These are phyloP conservation scores for Dasysyrphus tricinctus DNA, from an alignment of 2,888 invertebrate species.

Conservation along the genomic window DNA sequence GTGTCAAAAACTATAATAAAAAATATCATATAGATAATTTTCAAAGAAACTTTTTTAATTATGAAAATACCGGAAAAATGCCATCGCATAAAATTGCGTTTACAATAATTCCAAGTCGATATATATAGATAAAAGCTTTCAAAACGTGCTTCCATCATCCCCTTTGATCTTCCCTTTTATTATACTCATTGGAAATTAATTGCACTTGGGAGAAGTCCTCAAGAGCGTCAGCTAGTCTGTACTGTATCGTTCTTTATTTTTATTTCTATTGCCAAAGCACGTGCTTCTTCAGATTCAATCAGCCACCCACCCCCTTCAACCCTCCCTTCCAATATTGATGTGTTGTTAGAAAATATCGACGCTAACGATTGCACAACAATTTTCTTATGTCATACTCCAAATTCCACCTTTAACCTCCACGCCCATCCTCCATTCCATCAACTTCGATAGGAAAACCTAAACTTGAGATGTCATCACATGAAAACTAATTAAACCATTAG, in stretches of 20 bases:
- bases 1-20: no score
- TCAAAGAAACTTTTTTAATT: background rate
- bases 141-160: background rate
- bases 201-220: conserved; percentile 22
- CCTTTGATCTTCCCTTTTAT: no score
- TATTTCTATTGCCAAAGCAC: conserved; percentile 24
- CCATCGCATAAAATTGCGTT: background rate
- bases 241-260: background rate
- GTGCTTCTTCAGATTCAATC: conserved; percentile 57
- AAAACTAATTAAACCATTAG: conserved; percentile 73
- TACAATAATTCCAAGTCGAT: background rate
- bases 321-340: background rate
- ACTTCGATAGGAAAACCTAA: conserved; percentile 14
- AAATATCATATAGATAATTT: no score
- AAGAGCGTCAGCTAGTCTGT: background rate
- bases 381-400: conserved; percentile 35
- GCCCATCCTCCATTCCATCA: background rate
- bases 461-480: conserved; percentile 71
- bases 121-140: background rate
- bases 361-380: conserved; percentile 36
- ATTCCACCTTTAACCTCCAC: background rate
- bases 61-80: conserved; percentile 5
- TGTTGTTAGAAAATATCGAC: conserved; percentile 30
- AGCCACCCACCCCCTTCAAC: background rate
- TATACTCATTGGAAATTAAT: conserved; percentile 20